Evolutionary conservation across 2,888 invertebrate genomes (phyloP).

Genomic region (Hirtodrosophila histrioides): DNA sequence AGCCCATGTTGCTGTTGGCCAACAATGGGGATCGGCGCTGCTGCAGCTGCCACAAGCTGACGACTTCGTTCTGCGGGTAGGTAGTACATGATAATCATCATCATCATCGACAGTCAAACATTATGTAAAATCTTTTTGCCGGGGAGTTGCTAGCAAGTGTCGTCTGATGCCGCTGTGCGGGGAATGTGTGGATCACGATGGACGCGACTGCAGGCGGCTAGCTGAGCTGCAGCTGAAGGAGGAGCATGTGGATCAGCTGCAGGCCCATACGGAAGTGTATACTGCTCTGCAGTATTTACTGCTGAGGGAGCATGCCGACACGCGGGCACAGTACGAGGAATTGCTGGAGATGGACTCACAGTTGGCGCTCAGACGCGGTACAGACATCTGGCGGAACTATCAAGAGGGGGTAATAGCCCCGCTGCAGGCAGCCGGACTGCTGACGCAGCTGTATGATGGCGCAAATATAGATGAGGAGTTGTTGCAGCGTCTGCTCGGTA

Average conservation of each 20-base stretch:
- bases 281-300: slow-evolving; percentile 85
- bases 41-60: slow-evolving; percentile 85
- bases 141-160: slow-evolving; percentile 84
- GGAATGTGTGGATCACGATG: slow-evolving; percentile 84
- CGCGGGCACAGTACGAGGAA: slow-evolving; percentile 84
- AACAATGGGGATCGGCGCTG: slow-evolving; percentile 83
- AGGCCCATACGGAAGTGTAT: slow-evolving; percentile 60
- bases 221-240: slow-evolving; percentile 81
- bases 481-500: slow-evolving; percentile 89
- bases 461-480: slow-evolving; percentile 83
- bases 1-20: slow-evolving; percentile 86
- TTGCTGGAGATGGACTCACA: slow-evolving; percentile 87
- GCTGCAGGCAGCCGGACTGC: slow-evolving; percentile 62
- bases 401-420: slow-evolving; percentile 84
- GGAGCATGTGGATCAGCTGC: slow-evolving; percentile 78
- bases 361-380: slow-evolving; percentile 85
- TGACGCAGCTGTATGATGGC: slow-evolving; percentile 65
- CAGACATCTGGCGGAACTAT: slow-evolving; percentile 86
- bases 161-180: slow-evolving; percentile 86
- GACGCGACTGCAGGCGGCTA: slow-evolving; percentile 85
- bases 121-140: slow-evolving; percentile 9
- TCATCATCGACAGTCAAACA: not conserved
- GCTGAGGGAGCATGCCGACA: slow-evolving; percentile 83
- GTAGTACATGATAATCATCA: slow-evolving; percentile 11
- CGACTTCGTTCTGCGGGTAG: slow-evolving; percentile 78